Base-by-base conservation (phyloP, 2,797 vertebrate species). In the Gymnoscopelus braueri region DNA sequence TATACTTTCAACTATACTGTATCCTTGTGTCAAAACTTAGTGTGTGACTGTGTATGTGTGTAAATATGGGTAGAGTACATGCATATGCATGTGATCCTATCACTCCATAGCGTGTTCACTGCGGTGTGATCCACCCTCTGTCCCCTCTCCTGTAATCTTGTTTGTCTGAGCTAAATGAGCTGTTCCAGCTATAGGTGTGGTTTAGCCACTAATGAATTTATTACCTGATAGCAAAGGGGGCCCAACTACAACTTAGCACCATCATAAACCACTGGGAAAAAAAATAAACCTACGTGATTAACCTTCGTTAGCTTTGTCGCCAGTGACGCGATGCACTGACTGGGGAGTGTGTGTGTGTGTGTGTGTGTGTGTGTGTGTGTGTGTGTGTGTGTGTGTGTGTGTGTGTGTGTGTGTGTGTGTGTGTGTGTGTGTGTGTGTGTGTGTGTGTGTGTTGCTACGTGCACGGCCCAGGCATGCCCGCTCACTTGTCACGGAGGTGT, bases 171-270 rank as follows among this genome's bases (percentile, higher is more conserved):
- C 92, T 95, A 96, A 97, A 97, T 95, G 95, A 97, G 95, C 95
- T 95, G 93, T 91, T 92, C 93, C 87, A 84, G 90, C 89, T n/a
- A n/a, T 95, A 96, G 97, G 96, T 96, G 96, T 98, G 94, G 32
- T 35, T 96, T 93, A 91, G 92, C 92, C 90, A 89, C 95, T 99
- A 98, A 99, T 98, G 96, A 96, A 96, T 98, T 98, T 98, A 98
- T 85, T 84, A 93, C 95, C 95, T 95, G 95, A 96, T 96, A 94
- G 89, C 86, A 89, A 84, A 66, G 32, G 52, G 63, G 57, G 39
- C 67, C 64, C 72, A 71, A 80, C 74, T 78, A 71, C 78, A 84
- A 72, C 80, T 74, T 75, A 86, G 71, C 78, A 67, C 67, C 68
- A 77, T 72, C 84, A 82, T 91, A 87, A 89, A 91, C 68, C n/a